These are phyloP conservation scores for Hestina assimilis DNA, from an alignment of 1,140 invertebrate species.

Conservation along the genomic window DNA sequence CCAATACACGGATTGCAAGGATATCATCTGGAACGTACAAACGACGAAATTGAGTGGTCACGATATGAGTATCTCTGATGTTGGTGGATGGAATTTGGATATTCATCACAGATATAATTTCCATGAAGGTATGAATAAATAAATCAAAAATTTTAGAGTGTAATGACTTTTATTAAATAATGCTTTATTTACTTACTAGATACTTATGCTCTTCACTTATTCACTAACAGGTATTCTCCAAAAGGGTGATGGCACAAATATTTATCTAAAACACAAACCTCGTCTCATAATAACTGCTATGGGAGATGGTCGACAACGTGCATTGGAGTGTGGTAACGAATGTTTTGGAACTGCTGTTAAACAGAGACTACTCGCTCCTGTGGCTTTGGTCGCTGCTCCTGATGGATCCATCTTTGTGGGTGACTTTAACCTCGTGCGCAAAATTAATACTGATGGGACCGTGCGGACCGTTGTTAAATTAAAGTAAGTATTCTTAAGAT, in stretches of 20 bases:
- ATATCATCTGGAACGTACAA: slow-evolving; percentile 96
- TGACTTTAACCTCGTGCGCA: slow-evolving; percentile 96
- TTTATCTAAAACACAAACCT: slow-evolving; percentile 96
- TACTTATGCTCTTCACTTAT: too few species aligned
- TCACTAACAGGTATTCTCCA: slow-evolving; percentile 96
- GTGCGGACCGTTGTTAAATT: slow-evolving; percentile 93
- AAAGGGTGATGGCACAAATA: slow-evolving; percentile 97
- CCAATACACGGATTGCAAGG: slow-evolving; percentile 95
- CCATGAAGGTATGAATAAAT: slow-evolving; percentile 94
- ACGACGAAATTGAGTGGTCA: slow-evolving; percentile 96
- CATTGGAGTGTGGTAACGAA: slow-evolving; percentile 86
- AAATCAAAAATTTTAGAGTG: too few species aligned
- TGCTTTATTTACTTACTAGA: too few species aligned
- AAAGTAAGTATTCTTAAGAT: slow-evolving; percentile 82
- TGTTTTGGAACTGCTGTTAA: slow-evolving; percentile 91
- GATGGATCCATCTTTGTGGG: slow-evolving; percentile 97
- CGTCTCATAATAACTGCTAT: slow-evolving; percentile 94
- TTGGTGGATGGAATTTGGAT: slow-evolving; percentile 98
- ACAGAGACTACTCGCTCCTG: slow-evolving; percentile 92
- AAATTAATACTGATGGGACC: slow-evolving; percentile 92
- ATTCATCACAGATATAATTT: slow-evolving; percentile 99
- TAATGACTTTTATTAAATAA: too few species aligned
- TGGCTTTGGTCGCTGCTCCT: slow-evolving; percentile 92
- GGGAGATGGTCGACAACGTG: slow-evolving; percentile 94
- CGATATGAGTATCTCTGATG: slow-evolving; percentile 97